Conservation (phyloP, 2,797 vertebrate genomes). For the Scarus forsteni region DNA sequence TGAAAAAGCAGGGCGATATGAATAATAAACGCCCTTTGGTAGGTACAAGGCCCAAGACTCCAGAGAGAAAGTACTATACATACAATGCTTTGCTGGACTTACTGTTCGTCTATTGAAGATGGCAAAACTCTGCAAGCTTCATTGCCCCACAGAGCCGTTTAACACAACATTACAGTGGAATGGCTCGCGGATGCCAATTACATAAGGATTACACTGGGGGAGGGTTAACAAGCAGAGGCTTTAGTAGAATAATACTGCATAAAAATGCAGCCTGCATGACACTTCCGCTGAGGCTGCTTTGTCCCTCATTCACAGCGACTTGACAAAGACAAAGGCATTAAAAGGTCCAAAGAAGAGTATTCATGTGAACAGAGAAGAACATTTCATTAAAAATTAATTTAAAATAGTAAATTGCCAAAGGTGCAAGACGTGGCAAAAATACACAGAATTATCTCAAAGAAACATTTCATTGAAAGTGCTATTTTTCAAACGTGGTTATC, state of each 20-base stretch:
- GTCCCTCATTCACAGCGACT: slow-evolving; percentile 8
- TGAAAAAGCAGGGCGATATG: slow-evolving; percentile 60
- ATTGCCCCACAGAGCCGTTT: slow-evolving; percentile 59
- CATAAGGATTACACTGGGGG: slow-evolving; percentile 64
- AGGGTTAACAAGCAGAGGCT: slow-evolving; percentile 56
- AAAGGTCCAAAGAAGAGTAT: neutral
- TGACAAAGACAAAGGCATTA: slow-evolving; percentile 32
- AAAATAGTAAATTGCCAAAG: neutral
- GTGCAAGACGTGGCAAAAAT: neutral
- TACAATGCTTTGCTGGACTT: slow-evolving; percentile 45
- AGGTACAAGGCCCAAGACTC: slow-evolving; percentile 52
- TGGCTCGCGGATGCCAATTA: slow-evolving; percentile 62
- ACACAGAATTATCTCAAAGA: neutral
- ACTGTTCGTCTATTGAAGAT: slow-evolving; percentile 46
- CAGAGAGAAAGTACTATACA: slow-evolving; percentile 41
- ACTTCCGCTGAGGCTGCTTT: slow-evolving; percentile 26
- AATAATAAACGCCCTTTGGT: slow-evolving; percentile 66
- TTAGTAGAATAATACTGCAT: slow-evolving; percentile 57
- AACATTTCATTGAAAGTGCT: too few species aligned
- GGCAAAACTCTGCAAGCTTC: slow-evolving; percentile 49
- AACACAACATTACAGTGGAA: slow-evolving; percentile 60
- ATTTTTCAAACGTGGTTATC: too few species aligned
- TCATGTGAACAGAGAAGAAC: neutral
- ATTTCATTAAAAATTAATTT: neutral
- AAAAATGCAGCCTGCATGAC: slow-evolving; percentile 45